phyloP scores from a whole-genome alignment of 2,113 vertebrate genomes.

The Dasyprocta punctata region DNA sequence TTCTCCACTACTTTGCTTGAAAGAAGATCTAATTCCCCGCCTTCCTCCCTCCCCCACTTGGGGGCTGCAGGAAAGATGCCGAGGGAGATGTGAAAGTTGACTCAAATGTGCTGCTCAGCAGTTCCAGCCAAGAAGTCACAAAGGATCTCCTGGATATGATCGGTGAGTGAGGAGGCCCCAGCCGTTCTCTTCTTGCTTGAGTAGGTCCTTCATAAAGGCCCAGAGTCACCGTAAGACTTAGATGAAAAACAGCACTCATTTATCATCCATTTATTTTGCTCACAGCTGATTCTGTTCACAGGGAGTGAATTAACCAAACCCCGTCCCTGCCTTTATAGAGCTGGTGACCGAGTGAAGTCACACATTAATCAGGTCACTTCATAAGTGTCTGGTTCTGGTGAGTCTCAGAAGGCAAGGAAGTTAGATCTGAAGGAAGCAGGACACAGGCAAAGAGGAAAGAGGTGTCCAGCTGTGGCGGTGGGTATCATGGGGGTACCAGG shows the following conservation, averaged over 20 bases:
- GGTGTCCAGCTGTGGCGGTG: not conserved
- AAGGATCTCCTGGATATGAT: constrained; percentile 78
- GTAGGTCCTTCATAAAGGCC: not conserved
- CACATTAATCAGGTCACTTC: not conserved
- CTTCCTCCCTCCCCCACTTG: not conserved
- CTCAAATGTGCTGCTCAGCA: constrained; percentile 47
- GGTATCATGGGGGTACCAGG: not conserved
- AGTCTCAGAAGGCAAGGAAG: not conserved
- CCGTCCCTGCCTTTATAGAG: not conserved
- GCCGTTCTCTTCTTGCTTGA: not conserved
- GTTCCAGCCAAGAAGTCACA: constrained; percentile 68
- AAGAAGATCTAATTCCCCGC: constrained; percentile 47
- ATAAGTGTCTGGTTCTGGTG: not conserved
- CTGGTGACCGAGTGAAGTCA: not conserved
- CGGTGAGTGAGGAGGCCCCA: constrained; percentile 68
- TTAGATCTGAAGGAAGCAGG: not conserved
- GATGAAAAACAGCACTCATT: not conserved
- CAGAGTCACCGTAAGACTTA: not conserved
- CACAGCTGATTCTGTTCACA: not conserved
- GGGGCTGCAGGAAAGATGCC: constrained; percentile 69
- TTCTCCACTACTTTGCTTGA: not conserved
- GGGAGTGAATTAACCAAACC: not conserved
- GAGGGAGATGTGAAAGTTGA: constrained; percentile 79
- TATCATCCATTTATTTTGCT: not conserved
- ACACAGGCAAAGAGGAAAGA: not conserved